These are phyloP conservation scores for Rhabdomys dilectus DNA, from an alignment of 2,113 vertebrate genomes.

Conservation along the genomic window DNA sequence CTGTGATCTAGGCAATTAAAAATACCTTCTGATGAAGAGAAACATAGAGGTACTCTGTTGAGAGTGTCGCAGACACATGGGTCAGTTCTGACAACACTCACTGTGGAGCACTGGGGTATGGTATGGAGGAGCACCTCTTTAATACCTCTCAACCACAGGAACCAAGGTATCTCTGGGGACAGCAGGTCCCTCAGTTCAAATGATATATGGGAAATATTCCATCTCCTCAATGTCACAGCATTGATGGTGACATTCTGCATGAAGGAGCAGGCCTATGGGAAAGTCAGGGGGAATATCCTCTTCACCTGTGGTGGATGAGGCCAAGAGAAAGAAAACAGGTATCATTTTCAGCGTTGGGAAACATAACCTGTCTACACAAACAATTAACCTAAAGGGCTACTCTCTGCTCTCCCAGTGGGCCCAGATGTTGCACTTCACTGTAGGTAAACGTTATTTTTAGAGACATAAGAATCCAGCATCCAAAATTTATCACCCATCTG, in stretches of 20 bases:
- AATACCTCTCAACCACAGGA: background rate
- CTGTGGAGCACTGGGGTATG: background rate
- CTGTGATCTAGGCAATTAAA: background rate
- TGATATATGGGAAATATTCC: constrained; percentile 35
- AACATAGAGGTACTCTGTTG: background rate
- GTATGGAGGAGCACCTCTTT: background rate
- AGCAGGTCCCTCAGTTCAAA: background rate
- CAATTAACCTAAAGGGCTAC: constrained; percentile 76
- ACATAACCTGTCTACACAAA: constrained; percentile 70
- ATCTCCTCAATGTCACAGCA: background rate
- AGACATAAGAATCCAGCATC: constrained; percentile 81
- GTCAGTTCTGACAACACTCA: background rate
- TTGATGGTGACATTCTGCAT: constrained; percentile 22
- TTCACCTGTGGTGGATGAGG: constrained; percentile 65
- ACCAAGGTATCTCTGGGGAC: background rate
- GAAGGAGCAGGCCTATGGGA: constrained; percentile 61
- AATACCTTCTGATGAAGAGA: background rate
- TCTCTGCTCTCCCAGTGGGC: constrained; percentile 45
- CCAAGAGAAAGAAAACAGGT: constrained; percentile 64
- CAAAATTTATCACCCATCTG: constrained; percentile 83
- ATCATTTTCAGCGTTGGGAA: constrained; percentile 58
- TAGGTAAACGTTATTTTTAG: constrained; percentile 84
- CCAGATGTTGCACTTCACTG: constrained; percentile 81
- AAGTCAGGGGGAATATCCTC: constrained; percentile 7
- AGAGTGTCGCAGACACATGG: background rate